Percentiles rank a stretch among this genome's conserved stretches.
Conservation (phyloP, 2,113 vertebrate species). For the Cygnus atratus region DNA sequence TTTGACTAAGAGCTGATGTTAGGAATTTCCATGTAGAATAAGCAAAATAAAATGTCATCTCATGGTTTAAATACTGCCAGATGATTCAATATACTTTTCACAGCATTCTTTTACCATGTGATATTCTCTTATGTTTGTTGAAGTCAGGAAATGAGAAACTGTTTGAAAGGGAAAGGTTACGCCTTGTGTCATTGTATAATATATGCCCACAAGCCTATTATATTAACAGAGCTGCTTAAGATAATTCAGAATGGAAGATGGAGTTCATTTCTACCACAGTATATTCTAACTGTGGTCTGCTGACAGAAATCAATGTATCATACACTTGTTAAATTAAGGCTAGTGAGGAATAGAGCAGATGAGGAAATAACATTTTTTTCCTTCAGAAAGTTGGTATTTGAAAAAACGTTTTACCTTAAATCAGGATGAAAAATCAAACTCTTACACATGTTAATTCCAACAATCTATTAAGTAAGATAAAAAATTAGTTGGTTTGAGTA, state of each 20-base stretch:
- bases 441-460: neutral
- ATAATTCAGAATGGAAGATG: slow-evolving; percentile 21
- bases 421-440: neutral
- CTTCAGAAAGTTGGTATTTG: neutral
- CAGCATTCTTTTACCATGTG: slow-evolving; percentile 59
- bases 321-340: slow-evolving; percentile 19
- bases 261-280: slow-evolving; percentile 7
- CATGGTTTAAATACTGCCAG: slow-evolving; percentile 66
- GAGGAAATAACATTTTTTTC: neutral
- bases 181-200: slow-evolving; percentile 46
- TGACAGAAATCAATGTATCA: slow-evolving; percentile 8
- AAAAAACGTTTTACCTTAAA: neutral
- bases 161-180: slow-evolving; percentile 65
- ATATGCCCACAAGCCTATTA: slow-evolving; percentile 45
- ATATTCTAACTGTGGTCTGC: slow-evolving; percentile 22
- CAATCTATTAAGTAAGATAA: neutral
- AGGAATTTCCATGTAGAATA: slow-evolving; percentile 66
- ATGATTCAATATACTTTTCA: slow-evolving; percentile 65
- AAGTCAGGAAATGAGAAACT: slow-evolving; percentile 68
- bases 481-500: neutral
- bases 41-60: slow-evolving; percentile 70
- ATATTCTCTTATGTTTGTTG: slow-evolving; percentile 59
- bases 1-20: slow-evolving; percentile 44
- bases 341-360: neutral
- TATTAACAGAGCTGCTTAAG: slow-evolving; percentile 49